Evolutionary conservation across 2,797 vertebrate species (phyloP).

Genomic region (Periparus ater): DNA sequence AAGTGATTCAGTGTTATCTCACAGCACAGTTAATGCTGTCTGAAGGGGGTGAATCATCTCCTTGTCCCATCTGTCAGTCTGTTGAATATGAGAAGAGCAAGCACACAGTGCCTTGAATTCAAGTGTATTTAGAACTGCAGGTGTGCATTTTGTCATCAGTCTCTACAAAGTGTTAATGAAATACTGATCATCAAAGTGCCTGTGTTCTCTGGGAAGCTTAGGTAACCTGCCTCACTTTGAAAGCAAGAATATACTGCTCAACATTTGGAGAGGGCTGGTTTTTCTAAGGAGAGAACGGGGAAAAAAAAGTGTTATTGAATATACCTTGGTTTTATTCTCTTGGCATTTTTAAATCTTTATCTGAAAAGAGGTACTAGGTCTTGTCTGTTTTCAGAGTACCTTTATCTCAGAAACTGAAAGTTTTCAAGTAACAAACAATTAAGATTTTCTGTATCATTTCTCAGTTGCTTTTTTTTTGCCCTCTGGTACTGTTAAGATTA

Average conservation of each 20-base stretch:
- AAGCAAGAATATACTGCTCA: background rate
- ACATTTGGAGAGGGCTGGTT: background rate
- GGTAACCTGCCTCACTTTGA: background rate
- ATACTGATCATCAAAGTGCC: background rate
- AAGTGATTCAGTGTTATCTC: slow-evolving; percentile 13
- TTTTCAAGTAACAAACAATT: background rate
- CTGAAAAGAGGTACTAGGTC: background rate
- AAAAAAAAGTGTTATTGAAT: background rate
- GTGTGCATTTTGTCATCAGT: background rate
- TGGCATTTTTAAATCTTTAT: background rate
- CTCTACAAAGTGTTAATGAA: background rate
- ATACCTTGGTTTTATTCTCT: background rate
- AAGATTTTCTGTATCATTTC: background rate
- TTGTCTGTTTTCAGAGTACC: background rate
- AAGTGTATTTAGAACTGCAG: background rate
- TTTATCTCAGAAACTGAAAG: background rate
- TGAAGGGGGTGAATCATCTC: slow-evolving; percentile 38
- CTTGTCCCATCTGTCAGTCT: background rate
- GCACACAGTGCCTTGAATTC: slow-evolving; percentile 9
- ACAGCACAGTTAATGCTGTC: background rate
- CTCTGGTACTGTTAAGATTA: background rate
- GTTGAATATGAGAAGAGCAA: background rate
- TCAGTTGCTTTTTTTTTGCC: background rate
- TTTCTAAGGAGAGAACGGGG: background rate
- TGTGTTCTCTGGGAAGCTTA: background rate